These are phyloP conservation scores for Lagorchestes hirsutus DNA, from an alignment of 2,797 vertebrate genomes.

Conservation along the genomic window DNA sequence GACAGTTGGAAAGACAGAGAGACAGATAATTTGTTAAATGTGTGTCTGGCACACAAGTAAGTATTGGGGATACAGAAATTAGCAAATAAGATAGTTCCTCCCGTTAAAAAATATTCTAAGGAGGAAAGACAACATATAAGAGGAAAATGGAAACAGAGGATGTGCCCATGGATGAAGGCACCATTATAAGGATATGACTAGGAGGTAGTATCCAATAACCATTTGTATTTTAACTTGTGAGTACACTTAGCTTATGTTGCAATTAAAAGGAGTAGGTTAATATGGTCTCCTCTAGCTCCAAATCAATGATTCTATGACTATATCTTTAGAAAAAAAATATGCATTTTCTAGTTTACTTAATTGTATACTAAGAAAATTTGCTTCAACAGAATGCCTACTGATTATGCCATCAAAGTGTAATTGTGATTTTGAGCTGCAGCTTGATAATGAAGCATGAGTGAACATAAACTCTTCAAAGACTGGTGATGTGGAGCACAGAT, in stretches of 20 bases:
- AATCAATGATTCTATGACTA: background rate
- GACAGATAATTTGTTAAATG: background rate
- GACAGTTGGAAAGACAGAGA: background rate
- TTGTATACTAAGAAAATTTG: conserved; percentile 2
- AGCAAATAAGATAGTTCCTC: background rate
- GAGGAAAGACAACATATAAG: background rate
- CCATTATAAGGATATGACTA: background rate
- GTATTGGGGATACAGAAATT: background rate
- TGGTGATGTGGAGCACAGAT: background rate
- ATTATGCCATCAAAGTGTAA: conserved; percentile 1
- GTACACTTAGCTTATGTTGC: background rate
- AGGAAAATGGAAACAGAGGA: background rate
- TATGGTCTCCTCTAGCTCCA: background rate
- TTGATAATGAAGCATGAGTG: background rate
- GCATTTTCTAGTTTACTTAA: background rate
- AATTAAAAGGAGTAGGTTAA: background rate
- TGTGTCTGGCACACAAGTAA: background rate
- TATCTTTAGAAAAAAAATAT: background rate
- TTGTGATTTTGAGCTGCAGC: background rate
- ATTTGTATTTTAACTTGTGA: background rate
- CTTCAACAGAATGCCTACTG: conserved; percentile 5
- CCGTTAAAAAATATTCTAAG: background rate
- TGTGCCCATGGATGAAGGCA: background rate
- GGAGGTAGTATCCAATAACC: background rate
- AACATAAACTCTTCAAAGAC: background rate